Conservation (phyloP, 2,888 invertebrate species). For the Folsomia candida region DNA sequence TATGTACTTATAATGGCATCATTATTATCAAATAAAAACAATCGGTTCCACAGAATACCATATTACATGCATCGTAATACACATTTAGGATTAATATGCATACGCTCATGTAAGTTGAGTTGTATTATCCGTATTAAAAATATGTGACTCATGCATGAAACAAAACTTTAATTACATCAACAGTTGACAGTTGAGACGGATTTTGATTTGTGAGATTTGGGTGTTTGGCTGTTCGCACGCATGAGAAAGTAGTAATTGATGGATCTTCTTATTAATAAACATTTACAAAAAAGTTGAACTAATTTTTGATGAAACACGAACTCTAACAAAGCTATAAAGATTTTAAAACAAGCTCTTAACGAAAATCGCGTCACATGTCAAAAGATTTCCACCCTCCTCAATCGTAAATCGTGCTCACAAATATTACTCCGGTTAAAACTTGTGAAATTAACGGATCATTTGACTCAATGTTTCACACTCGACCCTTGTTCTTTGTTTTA, state of each 20-base stretch:
- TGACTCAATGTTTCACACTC: too few relatives aligned
- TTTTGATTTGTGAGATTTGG: background rate
- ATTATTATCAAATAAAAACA: background rate
- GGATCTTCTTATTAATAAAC: too few relatives aligned
- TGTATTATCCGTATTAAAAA: too few relatives aligned
- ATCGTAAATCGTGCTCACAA: constrained; percentile 1
- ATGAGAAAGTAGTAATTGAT: too few relatives aligned
- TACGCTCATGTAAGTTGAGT: too few relatives aligned
- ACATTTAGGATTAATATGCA: too few relatives aligned
- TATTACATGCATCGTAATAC: too few relatives aligned
- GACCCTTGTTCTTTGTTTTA: too few relatives aligned
- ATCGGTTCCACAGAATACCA: background rate
- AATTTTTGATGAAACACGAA: constrained; percentile 13
- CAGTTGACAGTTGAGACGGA: background rate
- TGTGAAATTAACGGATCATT: too few relatives aligned
- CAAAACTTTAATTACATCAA: background rate
- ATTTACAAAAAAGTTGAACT: background rate
- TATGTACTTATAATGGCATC: background rate
- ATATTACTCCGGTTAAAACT: constrained; percentile 1
- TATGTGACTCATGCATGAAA: background rate
- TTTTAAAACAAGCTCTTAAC: too few relatives aligned
- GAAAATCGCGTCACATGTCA: constrained; percentile 5
- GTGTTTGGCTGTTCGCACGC: background rate
- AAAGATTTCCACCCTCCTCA: background rate
- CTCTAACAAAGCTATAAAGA: background rate